A percentile compares a stretch with the other conserved stretches of the same genome.
phyloP scores from a whole-genome alignment of 35 echinoderm and acorn worm species.

The Lytechinus variegatus region DNA sequence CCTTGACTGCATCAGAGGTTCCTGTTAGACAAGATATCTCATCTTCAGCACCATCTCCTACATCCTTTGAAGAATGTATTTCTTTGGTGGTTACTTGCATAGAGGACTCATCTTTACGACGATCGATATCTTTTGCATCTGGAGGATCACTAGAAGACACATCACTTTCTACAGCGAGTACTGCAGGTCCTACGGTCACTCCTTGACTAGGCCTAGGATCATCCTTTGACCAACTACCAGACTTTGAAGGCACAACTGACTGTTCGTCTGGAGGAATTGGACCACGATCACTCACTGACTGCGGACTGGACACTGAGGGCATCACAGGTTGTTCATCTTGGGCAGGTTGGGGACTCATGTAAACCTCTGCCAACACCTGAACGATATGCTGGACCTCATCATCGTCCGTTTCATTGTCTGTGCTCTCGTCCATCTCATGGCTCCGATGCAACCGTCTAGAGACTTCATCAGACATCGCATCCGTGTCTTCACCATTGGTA shows the following conservation, averaged over 20 bases:
- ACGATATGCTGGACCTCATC: background rate
- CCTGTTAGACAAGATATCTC: background rate
- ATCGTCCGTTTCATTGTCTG: background rate
- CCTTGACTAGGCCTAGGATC: background rate
- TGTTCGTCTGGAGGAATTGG: background rate
- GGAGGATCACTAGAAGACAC: background rate
- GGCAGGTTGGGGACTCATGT: background rate
- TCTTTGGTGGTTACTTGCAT: background rate
- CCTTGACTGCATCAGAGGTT: background rate
- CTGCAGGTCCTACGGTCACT: background rate
- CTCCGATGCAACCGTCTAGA: background rate
- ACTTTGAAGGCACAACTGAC: background rate
- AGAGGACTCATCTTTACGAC: background rate
- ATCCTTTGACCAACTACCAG: background rate
- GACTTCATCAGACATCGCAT: background rate
- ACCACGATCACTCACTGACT: background rate
- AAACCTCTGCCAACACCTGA: slow-evolving; percentile 16
- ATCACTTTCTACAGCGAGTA: background rate
- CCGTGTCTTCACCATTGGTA: background rate
- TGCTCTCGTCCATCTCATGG: background rate
- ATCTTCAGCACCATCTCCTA: background rate
- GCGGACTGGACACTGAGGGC: background rate
- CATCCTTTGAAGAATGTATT: background rate
- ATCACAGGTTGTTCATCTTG: background rate
- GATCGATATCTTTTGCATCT: background rate